Conservation (phyloP, 2,888 invertebrate species). For the Allacma fusca region DNA sequence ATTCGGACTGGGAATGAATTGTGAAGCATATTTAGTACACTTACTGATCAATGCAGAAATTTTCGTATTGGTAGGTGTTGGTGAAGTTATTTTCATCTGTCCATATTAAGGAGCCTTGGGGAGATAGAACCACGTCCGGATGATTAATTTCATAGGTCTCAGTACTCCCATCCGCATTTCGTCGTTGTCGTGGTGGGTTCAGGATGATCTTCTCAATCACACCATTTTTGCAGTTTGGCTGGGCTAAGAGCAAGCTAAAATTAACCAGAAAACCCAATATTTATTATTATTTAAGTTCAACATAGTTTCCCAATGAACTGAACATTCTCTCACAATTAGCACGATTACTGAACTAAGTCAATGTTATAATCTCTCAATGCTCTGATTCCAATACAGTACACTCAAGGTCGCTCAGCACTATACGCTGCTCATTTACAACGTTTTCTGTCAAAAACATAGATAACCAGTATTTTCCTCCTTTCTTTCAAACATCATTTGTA, state of each 20-base stretch:
- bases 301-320: not conserved
- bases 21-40: not conserved
- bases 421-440: too few species aligned
- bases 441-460: too few species aligned
- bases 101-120: constrained; percentile 57
- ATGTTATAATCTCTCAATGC: not conserved
- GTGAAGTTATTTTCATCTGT: constrained; percentile 55
- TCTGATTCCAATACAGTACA: too few species aligned
- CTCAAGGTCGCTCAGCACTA: too few species aligned
- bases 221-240: constrained; percentile 53
- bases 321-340: not conserved
- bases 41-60: constrained; percentile 61
- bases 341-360: not conserved
- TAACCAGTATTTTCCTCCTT: too few species aligned
- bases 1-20: too few species aligned
- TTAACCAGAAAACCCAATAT: too few species aligned
- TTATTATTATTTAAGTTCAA: not conserved
- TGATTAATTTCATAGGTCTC: constrained; percentile 8
- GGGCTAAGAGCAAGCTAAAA: constrained; percentile 51
- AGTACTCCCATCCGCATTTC: not conserved
- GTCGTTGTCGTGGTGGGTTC: not conserved
- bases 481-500: too few species aligned
- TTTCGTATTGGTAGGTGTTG: constrained; percentile 52
- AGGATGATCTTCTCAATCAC: constrained; percentile 55
- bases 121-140: constrained; percentile 53